These are phyloP conservation scores for Ethmia dodecea DNA, from an alignment of 2,888 invertebrate species.

Conservation along the genomic window DNA sequence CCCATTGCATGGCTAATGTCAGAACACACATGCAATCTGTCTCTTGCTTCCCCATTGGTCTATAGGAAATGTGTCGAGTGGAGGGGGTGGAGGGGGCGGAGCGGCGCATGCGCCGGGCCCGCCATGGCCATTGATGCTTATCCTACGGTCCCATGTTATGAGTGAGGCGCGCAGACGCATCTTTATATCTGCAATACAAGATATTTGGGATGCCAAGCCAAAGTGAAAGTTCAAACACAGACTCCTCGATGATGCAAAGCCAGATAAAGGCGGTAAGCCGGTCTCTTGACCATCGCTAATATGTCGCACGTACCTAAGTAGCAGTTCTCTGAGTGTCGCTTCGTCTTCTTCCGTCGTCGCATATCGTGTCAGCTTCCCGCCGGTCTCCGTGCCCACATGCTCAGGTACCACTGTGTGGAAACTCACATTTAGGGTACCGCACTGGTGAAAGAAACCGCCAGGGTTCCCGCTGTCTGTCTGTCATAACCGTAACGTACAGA, in stretches of 20 bases:
- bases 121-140: constrained; percentile 61
- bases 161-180: constrained; percentile 38
- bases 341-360: constrained; percentile 93
- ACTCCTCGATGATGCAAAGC: constrained; percentile 41
- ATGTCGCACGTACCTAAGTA: constrained; percentile 87
- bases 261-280: constrained; percentile 65
- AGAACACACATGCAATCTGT: constrained; percentile 64
- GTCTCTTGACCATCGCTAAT: constrained; percentile 41
- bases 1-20: too few relatives aligned
- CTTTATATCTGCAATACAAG: constrained; percentile 68
- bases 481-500: too few relatives aligned
- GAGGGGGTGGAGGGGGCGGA: constrained; percentile 1
- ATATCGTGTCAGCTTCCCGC: constrained; percentile 84
- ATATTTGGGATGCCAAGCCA: constrained; percentile 70
- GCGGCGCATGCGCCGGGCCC: not conserved
- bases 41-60: constrained; percentile 8
- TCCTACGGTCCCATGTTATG: constrained; percentile 50
- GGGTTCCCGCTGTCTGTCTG: not conserved
- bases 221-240: constrained; percentile 40
- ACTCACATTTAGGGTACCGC: constrained; percentile 47
- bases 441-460: not conserved
- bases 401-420: constrained; percentile 74
- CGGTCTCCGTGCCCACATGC: constrained; percentile 76
- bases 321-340: constrained; percentile 95
- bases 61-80: constrained; percentile 10